Percentiles rank a stretch among this genome's conserved stretches.
Conservation (phyloP, 2,888 invertebrate genomes). For the Syrphus vitripennis region DNA sequence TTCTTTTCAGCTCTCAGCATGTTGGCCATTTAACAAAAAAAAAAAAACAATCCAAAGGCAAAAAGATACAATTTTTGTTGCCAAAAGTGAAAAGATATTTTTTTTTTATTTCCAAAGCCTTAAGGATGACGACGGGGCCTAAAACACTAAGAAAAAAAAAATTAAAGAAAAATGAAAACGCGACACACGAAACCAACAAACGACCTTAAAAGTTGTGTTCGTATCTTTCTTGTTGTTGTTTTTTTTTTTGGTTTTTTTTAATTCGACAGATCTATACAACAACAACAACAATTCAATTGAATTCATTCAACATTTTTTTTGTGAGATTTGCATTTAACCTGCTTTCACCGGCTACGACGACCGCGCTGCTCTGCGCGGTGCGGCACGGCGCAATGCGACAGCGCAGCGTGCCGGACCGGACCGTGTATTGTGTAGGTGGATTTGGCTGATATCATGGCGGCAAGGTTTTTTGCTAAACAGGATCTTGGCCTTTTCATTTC, state of each 20-base stretch:
- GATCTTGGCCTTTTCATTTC: slow-evolving; percentile 39
- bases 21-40: slow-evolving; percentile 20
- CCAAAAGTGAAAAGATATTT: slow-evolving; percentile 6
- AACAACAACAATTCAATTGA: slow-evolving; percentile 40
- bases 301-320: slow-evolving; percentile 58
- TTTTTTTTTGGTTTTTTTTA: slow-evolving; percentile 14
- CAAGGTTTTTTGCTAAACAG: slow-evolving; percentile 74
- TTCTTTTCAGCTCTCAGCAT: slow-evolving; percentile 48
- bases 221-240: slow-evolving; percentile 22
- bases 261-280: slow-evolving; percentile 54
- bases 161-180: slow-evolving; percentile 35
- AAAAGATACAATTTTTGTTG: neutral
- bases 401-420: slow-evolving; percentile 72
- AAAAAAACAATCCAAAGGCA: slow-evolving; percentile 6
- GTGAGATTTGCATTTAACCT: slow-evolving; percentile 78
- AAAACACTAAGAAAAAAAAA: neutral
- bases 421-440: slow-evolving; percentile 49
- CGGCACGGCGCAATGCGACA: neutral
- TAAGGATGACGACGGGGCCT: slow-evolving; percentile 41
- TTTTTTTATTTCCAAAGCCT: neutral
- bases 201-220: slow-evolving; percentile 64
- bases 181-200: slow-evolving; percentile 63
- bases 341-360: slow-evolving; percentile 75
- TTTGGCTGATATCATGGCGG: slow-evolving; percentile 37
- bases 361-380: neutral